phyloP scores from a whole-genome alignment of 2,888 invertebrate genomes.

The Acanthosepion lycidas region DNA sequence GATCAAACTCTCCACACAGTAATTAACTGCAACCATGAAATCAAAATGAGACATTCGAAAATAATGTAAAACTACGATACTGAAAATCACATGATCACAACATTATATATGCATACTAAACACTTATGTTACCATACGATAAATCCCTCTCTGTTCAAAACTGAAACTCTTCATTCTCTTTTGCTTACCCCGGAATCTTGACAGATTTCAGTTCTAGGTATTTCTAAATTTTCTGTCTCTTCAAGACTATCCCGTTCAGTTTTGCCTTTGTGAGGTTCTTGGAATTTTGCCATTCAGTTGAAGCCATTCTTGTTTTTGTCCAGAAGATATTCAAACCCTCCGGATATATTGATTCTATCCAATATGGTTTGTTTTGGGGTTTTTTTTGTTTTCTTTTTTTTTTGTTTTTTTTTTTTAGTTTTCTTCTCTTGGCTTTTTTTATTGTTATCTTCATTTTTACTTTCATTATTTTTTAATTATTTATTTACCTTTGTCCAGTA shows the following conservation, averaged over 20 bases:
- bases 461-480: neutral
- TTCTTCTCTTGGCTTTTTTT: neutral
- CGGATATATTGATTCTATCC: neutral
- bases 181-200: neutral
- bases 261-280: neutral
- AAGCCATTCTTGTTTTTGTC: neutral
- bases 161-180: neutral
- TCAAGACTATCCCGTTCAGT: neutral
- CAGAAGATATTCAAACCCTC: constrained; percentile 22
- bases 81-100: no score
- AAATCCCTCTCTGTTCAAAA: neutral
- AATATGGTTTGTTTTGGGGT: neutral
- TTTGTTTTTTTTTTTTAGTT: neutral
- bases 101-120: neutral
- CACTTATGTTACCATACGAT: neutral
- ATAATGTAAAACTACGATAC: no score
- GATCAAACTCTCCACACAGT: no score
- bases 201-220: neutral
- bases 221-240: neutral
- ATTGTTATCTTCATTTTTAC: neutral
- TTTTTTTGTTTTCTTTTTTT: neutral
- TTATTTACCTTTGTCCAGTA: no score
- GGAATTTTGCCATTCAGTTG: neutral
- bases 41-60: no score
- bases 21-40: no score